phyloP scores from a whole-genome alignment of 2,113 vertebrate genomes.

The Osmerus eperlanus region DNA sequence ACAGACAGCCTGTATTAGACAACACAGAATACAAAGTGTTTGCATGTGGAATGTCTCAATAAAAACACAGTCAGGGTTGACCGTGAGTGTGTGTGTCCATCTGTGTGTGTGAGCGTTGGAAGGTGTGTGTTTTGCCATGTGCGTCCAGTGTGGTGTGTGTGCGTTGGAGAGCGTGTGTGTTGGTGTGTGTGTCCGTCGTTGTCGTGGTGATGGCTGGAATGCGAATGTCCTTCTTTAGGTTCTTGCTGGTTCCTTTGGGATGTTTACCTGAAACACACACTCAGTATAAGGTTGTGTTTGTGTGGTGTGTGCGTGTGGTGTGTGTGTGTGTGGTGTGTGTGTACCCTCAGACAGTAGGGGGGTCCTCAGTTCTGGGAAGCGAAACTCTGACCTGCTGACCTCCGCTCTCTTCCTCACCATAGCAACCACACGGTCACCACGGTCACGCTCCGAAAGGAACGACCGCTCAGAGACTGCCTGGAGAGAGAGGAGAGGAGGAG shows the following conservation, averaged over 20 bases:
- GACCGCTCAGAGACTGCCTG: conserved; percentile 64
- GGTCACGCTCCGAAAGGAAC: conserved; percentile 66
- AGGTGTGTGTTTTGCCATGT: background rate
- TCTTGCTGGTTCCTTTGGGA: conserved; percentile 66
- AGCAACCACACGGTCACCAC: background rate
- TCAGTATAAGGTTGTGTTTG: conserved; percentile 21
- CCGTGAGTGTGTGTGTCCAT: background rate
- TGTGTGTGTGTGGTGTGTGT: background rate
- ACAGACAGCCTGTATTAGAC: too few species aligned
- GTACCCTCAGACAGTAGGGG: conserved; percentile 7
- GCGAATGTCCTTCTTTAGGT: conserved; percentile 66
- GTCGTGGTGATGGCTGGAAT: conserved; percentile 69
- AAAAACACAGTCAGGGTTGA: background rate
- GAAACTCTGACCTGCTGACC: background rate
- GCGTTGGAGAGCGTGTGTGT: background rate
- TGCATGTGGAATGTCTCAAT: too few species aligned
- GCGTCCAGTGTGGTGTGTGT: background rate
- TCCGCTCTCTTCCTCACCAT: conserved; percentile 29
- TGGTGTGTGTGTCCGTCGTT: background rate
- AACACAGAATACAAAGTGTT: too few species aligned
- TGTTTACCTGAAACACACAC: conserved; percentile 24
- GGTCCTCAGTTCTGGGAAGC: conserved; percentile 70
- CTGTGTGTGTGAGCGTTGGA: background rate
- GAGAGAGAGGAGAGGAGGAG: background rate
- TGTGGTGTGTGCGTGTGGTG: conserved; percentile 9